Conservation (phyloP, 92 coral and sea anemone species). For the Palythoa grandis region DNA sequence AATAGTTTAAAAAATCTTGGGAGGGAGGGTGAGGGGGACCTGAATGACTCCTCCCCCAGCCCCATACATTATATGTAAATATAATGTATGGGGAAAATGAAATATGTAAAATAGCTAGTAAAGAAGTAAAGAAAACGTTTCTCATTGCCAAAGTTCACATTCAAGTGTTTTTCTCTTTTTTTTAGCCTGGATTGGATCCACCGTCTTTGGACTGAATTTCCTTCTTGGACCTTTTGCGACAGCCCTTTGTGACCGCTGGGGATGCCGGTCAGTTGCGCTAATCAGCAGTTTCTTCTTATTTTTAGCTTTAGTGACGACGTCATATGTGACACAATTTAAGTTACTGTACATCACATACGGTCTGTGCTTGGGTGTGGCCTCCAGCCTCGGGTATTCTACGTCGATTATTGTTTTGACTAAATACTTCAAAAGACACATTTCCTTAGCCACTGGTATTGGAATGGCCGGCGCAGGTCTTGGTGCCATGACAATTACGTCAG, state of each 20-base stretch:
- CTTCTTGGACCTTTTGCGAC: constrained; percentile 28
- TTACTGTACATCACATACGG: constrained; percentile 39
- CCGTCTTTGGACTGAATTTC: constrained; percentile 36
- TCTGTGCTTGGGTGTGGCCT: constrained; percentile 39
- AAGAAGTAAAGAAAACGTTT: too few species aligned
- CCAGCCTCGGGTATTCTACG: constrained; percentile 35
- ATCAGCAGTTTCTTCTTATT: constrained; percentile 40
- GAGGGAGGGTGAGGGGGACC: too few species aligned
- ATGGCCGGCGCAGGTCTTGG: constrained; percentile 43
- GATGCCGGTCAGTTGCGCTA: constrained; percentile 37
- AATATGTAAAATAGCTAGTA: too few species aligned
- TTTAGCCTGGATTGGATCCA: constrained; percentile 44
- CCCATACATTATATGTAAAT: too few species aligned
- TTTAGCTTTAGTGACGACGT: constrained; percentile 16
- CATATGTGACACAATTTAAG: constrained; percentile 22
- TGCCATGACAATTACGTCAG: constrained; percentile 37
- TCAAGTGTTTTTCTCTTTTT: neutral
- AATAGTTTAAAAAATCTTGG: too few species aligned
- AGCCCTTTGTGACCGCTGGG: constrained; percentile 43
- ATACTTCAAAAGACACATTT: constrained; percentile 39
- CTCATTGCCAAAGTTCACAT: too few species aligned
- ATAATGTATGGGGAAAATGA: too few species aligned
- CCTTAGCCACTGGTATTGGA: constrained; percentile 37
- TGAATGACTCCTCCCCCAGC: too few species aligned
- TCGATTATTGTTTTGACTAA: constrained; percentile 38